Evolutionary conservation across 2,888 invertebrate genomes (phyloP).

Genomic region (Spodoptera picta): DNA sequence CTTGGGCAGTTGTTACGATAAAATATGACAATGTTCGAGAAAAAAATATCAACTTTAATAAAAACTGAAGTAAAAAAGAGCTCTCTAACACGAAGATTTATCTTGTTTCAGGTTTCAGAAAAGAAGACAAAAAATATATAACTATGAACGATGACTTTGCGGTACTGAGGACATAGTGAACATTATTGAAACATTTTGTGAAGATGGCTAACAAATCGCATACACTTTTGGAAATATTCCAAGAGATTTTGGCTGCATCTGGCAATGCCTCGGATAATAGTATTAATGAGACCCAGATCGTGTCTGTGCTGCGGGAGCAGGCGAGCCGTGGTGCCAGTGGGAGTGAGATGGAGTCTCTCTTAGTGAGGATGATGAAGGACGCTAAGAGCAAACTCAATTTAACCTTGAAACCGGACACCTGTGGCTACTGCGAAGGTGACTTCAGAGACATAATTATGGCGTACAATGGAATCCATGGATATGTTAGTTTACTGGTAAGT

Average conservation of each 20-base stretch:
- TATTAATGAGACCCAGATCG: slow-evolving; percentile 79
- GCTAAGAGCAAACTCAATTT: slow-evolving; percentile 75
- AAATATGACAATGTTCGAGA: slow-evolving; percentile 32
- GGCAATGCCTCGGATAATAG: slow-evolving; percentile 75
- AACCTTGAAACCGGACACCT: slow-evolving; percentile 71
- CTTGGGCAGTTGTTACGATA: slow-evolving; percentile 18
- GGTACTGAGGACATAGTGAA: slow-evolving; percentile 17
- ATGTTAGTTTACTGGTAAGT: slow-evolving; percentile 93
- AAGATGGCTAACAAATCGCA: slow-evolving; percentile 83
- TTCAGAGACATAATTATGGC: slow-evolving; percentile 89
- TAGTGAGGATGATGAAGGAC: slow-evolving; percentile 79
- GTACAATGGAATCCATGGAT: slow-evolving; percentile 94
- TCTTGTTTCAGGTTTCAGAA: slow-evolving; percentile 52
- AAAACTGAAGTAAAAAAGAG: slow-evolving; percentile 13
- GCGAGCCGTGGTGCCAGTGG: slow-evolving; percentile 66
- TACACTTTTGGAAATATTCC: slow-evolving; percentile 80
- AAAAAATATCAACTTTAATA: slow-evolving; percentile 26
- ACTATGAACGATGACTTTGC: slow-evolving; percentile 31
- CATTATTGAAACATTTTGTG: slow-evolving; percentile 12
- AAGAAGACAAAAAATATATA: slow-evolving; percentile 12
- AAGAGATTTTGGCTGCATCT: slow-evolving; percentile 82
- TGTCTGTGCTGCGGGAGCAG: slow-evolving; percentile 77
- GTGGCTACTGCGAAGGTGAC: slow-evolving; percentile 89
- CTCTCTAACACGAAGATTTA: slow-evolving; percentile 30
- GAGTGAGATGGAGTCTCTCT: slow-evolving; percentile 73